These are phyloP conservation scores for Ardeotis arabs DNA, from an alignment of 2,113 vertebrate genomes.

Conservation along the genomic window DNA sequence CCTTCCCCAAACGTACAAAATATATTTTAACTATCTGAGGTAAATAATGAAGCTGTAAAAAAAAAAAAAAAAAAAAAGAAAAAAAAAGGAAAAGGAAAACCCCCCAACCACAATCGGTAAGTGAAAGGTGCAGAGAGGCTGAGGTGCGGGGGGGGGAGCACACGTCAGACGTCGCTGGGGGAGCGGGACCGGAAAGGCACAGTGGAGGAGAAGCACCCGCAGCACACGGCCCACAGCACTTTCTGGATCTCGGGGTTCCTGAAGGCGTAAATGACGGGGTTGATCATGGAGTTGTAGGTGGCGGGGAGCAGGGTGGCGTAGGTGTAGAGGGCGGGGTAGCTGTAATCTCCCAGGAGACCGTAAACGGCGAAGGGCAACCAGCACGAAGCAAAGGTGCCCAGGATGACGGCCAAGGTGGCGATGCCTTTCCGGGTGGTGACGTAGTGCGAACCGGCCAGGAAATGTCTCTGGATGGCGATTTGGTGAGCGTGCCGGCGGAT, in stretches of 20 bases:
- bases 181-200: slow-evolving; percentile 78
- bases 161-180: slow-evolving; percentile 89
- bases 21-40: slow-evolving; percentile 28
- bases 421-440: slow-evolving; percentile 82
- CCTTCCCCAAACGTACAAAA: slow-evolving; percentile 18
- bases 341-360: slow-evolving; percentile 86
- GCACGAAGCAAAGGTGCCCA: slow-evolving; percentile 90
- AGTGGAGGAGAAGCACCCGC: slow-evolving; percentile 78
- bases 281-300: slow-evolving; percentile 91
- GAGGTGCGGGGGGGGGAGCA: too few relatives aligned
- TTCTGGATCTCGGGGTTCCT: slow-evolving; percentile 93
- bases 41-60: slow-evolving; percentile 34
- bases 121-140: neutral
- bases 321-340: slow-evolving; percentile 84
- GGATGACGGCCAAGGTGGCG: slow-evolving; percentile 83
- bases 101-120: rapidly evolving
- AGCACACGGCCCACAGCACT: slow-evolving; percentile 86
- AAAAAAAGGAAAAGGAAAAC: neutral
- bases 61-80: neutral
- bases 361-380: slow-evolving; percentile 93
- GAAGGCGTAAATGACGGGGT: slow-evolving; percentile 93
- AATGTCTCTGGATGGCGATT: slow-evolving; percentile 92
- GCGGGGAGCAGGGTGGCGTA: slow-evolving; percentile 89
- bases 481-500: slow-evolving; percentile 90
- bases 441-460: slow-evolving; percentile 80